Base-by-base conservation (phyloP, 2,888 invertebrate genomes). In the Diogma glabrata region DNA sequence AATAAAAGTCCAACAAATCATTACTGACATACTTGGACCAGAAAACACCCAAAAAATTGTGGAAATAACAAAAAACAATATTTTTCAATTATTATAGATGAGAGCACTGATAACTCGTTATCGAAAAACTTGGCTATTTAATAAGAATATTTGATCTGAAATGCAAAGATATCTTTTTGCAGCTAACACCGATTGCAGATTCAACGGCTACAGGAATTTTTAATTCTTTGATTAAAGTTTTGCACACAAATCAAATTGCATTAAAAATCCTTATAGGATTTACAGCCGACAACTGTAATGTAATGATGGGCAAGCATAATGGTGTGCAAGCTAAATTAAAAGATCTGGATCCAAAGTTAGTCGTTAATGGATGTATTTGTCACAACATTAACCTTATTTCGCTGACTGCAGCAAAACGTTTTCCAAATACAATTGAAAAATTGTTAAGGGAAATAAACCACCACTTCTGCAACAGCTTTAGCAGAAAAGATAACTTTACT, bases 51-150 rank as follows among this genome's bases (percentile, higher is more conserved):
- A n/a, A n/a, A 10, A 48, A 26, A 3, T 19, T 16, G 9, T 19
- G n/a, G 28, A 10, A 2, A 36, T 51, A 30, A 33, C 50, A n/a
- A 50, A 45, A 26, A 14, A 10, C 30, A 54, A 19, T 54, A 54
- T 22, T 54, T 40, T 51, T 52, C 51, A 16, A 26, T 53, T 12
- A 47, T 51, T n/a, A 52, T 54, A 33, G 54, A 54, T 36, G 52
- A 54, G 48, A 52, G 52, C 48, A 9, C 48, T 54, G 16, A 33
- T n/a, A n/a, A n/a, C n/a, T n/a, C n/a, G n/a, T n/a, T n/a, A n/a
- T n/a, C n/a, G n/a, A n/a, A n/a, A n/a, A n/a, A n/a, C n/a, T n/a
- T n/a, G n/a, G n/a, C n/a, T n/a, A n/a, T n/a, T n/a, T 54, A 30
- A 38, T 54, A 45, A 8, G 54, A 14, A 20, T 50, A 38, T 54